These are phyloP conservation scores for Dicycla oo DNA, from an alignment of 2,888 invertebrate genomes.

Conservation along the genomic window DNA sequence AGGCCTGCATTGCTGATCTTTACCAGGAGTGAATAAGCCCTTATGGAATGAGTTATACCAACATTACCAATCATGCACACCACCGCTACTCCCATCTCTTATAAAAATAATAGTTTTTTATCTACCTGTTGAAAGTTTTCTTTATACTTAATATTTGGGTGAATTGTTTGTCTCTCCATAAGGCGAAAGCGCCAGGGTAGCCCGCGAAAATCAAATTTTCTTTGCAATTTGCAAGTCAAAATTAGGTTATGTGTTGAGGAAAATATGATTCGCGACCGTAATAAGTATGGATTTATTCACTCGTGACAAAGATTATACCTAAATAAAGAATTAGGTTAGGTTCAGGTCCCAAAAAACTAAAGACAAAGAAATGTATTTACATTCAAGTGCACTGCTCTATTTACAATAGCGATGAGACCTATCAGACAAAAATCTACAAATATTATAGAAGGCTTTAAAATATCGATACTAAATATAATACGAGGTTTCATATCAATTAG, in stretches of 20 bases:
- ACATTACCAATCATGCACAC: no score
- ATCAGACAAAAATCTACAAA: not conserved
- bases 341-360: not conserved
- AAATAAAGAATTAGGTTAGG: not conserved
- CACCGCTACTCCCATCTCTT: not conserved
- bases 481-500: constrained; percentile 18
- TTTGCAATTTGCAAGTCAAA: no score
- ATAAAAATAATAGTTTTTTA: not conserved
- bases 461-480: no score
- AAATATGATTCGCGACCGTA: no score
- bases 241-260: no score
- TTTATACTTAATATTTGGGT: no score
- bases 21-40: not conserved
- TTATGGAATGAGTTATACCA: not conserved
- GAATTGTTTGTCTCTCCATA: not conserved
- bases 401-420: not conserved
- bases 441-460: not conserved
- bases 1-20: not conserved
- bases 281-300: not conserved
- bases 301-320: not conserved
- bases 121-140: not conserved
- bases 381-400: not conserved
- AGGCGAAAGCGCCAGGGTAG: no score
- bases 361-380: not conserved
- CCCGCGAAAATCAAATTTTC: no score